Conservation (phyloP, 2,113 vertebrate species). For the Macaca fascicularis region DNA sequence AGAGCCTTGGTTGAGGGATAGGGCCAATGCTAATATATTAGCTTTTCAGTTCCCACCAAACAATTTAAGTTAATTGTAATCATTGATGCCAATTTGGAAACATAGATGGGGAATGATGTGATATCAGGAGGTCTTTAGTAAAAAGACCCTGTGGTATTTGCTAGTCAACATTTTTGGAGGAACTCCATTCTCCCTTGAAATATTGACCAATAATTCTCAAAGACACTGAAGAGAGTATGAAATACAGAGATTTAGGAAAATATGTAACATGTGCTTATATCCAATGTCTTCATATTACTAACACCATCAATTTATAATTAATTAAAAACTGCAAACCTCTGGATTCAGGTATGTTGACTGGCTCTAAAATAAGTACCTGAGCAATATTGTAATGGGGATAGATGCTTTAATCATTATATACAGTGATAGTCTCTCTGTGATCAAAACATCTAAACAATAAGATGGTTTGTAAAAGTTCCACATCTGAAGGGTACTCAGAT, state of each 20-base stretch:
- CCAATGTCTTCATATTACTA: background rate
- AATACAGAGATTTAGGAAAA: background rate
- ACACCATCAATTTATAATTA: background rate
- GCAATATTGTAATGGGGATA: background rate
- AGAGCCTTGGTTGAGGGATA: background rate
- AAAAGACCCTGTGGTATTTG: background rate
- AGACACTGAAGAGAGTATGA: background rate
- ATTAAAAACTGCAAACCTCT: background rate
- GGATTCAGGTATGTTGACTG: background rate
- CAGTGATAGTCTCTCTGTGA: background rate
- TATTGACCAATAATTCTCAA: background rate
- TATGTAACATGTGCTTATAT: background rate
- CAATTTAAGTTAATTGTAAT: background rate
- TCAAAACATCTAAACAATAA: background rate
- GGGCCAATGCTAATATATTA: background rate
- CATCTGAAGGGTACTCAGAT: background rate
- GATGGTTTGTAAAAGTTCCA: background rate
- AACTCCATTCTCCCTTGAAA: background rate
- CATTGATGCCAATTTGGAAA: background rate
- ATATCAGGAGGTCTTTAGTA: background rate
- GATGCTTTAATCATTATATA: background rate
- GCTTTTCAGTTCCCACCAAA: background rate
- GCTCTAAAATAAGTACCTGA: background rate
- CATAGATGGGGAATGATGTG: background rate
- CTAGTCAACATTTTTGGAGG: background rate